Conservation (phyloP, 2,888 invertebrate species). For the Drosophila antonietae region DNA sequence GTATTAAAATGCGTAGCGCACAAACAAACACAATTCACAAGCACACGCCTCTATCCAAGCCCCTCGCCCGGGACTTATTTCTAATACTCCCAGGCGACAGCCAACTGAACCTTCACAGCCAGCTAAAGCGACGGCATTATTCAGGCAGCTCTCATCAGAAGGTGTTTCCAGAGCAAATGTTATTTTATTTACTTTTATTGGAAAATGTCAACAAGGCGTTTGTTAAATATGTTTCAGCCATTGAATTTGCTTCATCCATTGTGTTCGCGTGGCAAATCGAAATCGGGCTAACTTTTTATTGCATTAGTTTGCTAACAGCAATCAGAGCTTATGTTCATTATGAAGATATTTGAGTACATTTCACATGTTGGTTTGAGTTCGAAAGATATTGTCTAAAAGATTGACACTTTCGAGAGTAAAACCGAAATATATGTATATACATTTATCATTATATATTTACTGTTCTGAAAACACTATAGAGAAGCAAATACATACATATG, state of each 20-base stretch:
- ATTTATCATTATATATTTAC: neutral
- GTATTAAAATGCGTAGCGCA: conserved; percentile 78
- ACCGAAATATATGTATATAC: neutral
- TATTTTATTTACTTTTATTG: conserved; percentile 80
- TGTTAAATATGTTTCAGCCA: conserved; percentile 33
- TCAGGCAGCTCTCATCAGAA: conserved; percentile 36
- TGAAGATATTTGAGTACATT: neutral
- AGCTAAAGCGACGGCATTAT: conserved; percentile 72
- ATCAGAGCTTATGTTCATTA: conserved; percentile 36
- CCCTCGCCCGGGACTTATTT: conserved; percentile 30
- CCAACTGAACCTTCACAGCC: conserved; percentile 44
- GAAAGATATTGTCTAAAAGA: neutral
- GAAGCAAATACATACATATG: neutral
- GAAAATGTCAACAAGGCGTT: conserved; percentile 77
- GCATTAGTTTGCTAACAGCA: conserved; percentile 28
- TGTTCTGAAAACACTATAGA: neutral
- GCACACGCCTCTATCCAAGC: conserved; percentile 36
- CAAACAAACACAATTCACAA: conserved; percentile 38
- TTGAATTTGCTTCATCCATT: conserved; percentile 32
- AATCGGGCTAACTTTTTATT: conserved; percentile 65
- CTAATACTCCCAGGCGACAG: conserved; percentile 68
- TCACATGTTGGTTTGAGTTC: neutral
- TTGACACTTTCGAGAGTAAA: neutral
- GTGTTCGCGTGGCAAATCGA: conserved; percentile 44
- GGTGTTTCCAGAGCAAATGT: conserved; percentile 63